Percentiles rank a stretch among this genome's conserved stretches.
Evolutionary conservation across 1,140 invertebrate genomes (phyloP).

Genomic region (Rhopalosiphum maidis): DNA sequence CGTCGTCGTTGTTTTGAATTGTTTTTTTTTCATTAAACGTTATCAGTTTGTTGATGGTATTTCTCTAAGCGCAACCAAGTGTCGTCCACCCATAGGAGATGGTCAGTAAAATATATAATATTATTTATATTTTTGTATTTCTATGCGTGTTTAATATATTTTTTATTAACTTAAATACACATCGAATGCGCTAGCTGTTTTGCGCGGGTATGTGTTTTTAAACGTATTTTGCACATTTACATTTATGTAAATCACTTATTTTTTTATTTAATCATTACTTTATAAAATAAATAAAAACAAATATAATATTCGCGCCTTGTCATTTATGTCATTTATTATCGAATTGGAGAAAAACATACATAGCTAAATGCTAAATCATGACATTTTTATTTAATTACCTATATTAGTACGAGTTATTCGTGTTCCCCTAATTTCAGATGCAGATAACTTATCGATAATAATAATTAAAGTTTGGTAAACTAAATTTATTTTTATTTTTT

Average conservation of each 20-base stretch:
- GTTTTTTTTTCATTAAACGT: background rate
- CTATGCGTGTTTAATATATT: background rate
- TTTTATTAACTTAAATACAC: background rate
- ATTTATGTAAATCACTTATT: background rate
- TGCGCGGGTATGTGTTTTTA: background rate
- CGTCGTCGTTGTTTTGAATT: background rate
- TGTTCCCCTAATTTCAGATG: too few species aligned
- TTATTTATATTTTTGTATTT: background rate
- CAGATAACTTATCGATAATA: too few species aligned
- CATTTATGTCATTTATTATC: too few species aligned
- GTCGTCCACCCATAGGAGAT: slow-evolving; percentile 44
- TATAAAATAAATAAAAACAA: too few species aligned
- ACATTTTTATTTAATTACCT: too few species aligned
- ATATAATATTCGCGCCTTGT: too few species aligned
- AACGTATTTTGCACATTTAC: background rate
- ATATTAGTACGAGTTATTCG: too few species aligned
- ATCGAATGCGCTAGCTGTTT: background rate
- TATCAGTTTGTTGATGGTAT: slow-evolving; percentile 32
- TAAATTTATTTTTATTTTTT: too few species aligned
- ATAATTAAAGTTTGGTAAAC: too few species aligned
- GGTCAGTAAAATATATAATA: slow-evolving; percentile 29
- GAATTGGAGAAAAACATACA: too few species aligned
- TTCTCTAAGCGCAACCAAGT: slow-evolving; percentile 32
- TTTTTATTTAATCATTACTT: background rate
- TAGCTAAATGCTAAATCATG: too few species aligned